A percentile compares a stretch with the other conserved stretches of the same genome.
Conservation (phyloP, 2,797 vertebrate species). For the Falco naumanni region DNA sequence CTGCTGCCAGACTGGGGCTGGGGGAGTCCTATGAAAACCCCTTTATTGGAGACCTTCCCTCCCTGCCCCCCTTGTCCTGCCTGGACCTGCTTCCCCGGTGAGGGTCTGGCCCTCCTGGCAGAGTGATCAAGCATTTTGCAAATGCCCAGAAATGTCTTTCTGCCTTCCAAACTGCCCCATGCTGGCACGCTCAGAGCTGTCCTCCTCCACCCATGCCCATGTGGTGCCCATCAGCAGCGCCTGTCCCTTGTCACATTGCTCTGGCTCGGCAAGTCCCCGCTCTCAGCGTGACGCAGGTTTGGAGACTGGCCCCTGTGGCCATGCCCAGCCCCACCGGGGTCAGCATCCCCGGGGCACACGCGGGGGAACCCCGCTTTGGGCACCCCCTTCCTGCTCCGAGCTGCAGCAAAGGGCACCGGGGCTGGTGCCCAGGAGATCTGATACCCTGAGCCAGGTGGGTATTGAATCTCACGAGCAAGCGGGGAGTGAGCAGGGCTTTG, state of each 20-base stretch:
- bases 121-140: background rate
- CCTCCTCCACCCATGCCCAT: no score
- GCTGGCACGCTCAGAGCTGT: background rate
- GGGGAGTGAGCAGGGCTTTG: background rate
- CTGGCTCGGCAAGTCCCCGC: background rate
- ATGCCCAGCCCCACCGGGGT: no score
- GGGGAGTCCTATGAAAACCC: background rate
- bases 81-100: accelerated
- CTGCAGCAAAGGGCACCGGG: background rate
- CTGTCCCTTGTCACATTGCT: background rate
- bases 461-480: background rate
- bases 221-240: background rate
- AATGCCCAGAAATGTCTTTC: background rate
- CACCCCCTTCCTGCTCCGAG: background rate
- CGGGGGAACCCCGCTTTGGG: background rate
- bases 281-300: background rate
- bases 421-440: background rate
- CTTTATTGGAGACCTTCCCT: background rate
- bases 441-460: background rate
- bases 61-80: accelerated
- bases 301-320: background rate
- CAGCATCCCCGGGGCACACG: accelerated
- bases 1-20: background rate
- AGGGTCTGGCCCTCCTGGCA: background rate
- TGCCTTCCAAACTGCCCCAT: background rate